phyloP scores from a whole-genome alignment of 2,113 vertebrate genomes.

The Syngnathoides biaculeatus region DNA sequence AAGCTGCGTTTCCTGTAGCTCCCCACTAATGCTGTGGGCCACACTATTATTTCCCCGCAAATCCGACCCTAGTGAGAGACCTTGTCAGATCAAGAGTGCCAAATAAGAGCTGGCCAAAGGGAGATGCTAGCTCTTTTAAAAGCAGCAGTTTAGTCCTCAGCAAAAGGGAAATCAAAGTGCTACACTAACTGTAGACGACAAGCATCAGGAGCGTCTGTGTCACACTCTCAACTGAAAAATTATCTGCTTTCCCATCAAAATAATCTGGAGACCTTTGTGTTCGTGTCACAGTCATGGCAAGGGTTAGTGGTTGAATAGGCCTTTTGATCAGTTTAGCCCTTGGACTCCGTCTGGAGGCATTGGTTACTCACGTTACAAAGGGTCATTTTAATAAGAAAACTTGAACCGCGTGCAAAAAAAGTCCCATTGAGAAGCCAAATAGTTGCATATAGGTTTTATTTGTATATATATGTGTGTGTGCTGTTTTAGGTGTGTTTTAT shows the following conservation, averaged over 20 bases:
- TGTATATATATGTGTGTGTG: no score
- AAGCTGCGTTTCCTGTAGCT: constrained; percentile 80
- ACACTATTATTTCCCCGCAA: constrained; percentile 76
- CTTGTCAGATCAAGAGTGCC: constrained; percentile 80
- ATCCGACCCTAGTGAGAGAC: constrained; percentile 84
- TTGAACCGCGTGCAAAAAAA: constrained; percentile 35
- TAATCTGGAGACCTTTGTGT: constrained; percentile 68
- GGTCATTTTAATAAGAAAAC: constrained; percentile 56
- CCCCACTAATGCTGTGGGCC: constrained; percentile 77
- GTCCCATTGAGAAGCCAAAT: constrained; percentile 30
- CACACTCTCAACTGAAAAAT: constrained; percentile 68
- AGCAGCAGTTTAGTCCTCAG: constrained; percentile 86
- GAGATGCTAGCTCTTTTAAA: constrained; percentile 86
- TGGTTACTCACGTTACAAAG: constrained; percentile 53
- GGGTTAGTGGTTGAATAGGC: constrained; percentile 57
- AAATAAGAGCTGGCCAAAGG: constrained; percentile 79
- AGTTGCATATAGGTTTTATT: constrained; percentile 3
- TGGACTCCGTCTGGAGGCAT: constrained; percentile 44
- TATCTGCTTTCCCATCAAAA: constrained; percentile 75
- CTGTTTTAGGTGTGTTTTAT: not conserved
- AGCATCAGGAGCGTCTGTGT: constrained; percentile 75
- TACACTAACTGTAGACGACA: constrained; percentile 80
- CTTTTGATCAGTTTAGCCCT: constrained; percentile 63
- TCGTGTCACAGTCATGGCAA: constrained; percentile 54
- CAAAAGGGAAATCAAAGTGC: constrained; percentile 82